Base-by-base conservation (phyloP, 1,140 invertebrate genomes). In the Atta colombica region DNA sequence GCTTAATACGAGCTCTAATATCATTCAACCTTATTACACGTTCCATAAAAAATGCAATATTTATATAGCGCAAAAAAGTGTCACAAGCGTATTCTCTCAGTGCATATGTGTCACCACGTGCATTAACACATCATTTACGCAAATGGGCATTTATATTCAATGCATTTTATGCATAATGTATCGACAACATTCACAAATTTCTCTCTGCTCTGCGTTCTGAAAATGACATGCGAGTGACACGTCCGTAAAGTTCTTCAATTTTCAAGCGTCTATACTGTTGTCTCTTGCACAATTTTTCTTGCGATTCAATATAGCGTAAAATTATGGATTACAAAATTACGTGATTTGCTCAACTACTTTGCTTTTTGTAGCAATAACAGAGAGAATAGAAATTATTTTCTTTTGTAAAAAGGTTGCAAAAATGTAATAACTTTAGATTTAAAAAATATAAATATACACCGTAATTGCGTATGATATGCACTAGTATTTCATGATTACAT, bases 81-180 rank as follows among this genome's bases (percentile, higher is more conserved):
- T 69, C n/a, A n/a, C 66, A 35, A 72, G n/a, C 21, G 58, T 39
- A 28, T 65, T 8, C 18, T 75, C 53, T 58, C n/a, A 25, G n/a
- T 21, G 55, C 74, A 60, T 31, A 74, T 10, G 31, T 61, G 16
- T 7, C 14, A 31, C 14, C 8, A 25, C 5, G 10, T 31, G n/a
- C 55, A 60, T 78, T 77, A 28, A 77, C 39, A 39, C 18, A 65
- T 25, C 25, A n/a, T 31, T 25, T 25, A 60, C 66, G 39, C 18
- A 49, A 49, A 68, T 51, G 28, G 25, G 18, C 31, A 75, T 28
- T 72, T 75, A 77, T 28, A 39, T 18, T 31, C 75, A n/a, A 75
- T 58, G 65, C 21, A 21, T 82, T 74, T 74, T 84, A 61, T 31
- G 18, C 35, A 72, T 74, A 61, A 82, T 61, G 14, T 72, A 55